A percentile compares a stretch with the other conserved stretches of the same genome.
Evolutionary conservation across 2,797 vertebrate genomes (phyloP).

Genomic region (Peromyscus nudipes): DNA sequence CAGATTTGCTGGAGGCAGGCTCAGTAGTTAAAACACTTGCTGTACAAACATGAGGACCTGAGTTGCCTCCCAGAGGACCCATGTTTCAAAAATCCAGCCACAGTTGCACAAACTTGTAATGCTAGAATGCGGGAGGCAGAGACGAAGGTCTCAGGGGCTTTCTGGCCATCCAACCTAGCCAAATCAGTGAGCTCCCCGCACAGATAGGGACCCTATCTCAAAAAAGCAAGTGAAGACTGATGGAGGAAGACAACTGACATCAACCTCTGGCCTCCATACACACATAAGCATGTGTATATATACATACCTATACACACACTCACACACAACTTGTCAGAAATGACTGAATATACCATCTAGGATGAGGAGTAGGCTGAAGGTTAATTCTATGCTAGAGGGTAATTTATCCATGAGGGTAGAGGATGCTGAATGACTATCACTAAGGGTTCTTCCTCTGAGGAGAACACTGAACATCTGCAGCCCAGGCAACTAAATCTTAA

Average conservation of each 20-base stretch:
- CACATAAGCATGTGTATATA: not conserved
- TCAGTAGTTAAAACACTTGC: not conserved
- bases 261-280: not conserved
- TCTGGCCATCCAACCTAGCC: no score
- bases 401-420: not conserved
- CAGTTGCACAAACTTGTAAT: not conserved
- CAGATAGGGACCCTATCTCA: not conserved
- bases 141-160: not conserved
- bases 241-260: not conserved
- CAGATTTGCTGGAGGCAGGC: not conserved
- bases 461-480: not conserved
- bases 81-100: not conserved
- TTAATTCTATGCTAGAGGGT: not conserved
- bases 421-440: not conserved
- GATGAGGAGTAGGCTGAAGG: not conserved
- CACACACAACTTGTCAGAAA: not conserved
- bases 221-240: not conserved
- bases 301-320: not conserved
- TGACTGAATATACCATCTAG: not conserved
- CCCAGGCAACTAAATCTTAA: not conserved
- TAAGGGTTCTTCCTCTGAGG: not conserved
- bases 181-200: not conserved
- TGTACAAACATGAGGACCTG: not conserved
- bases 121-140: not conserved
- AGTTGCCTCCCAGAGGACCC: not conserved